Evolutionary conservation across 53 echinoderm and acorn worm species (phyloP).

Genomic region (Actinopyga echinites): DNA sequence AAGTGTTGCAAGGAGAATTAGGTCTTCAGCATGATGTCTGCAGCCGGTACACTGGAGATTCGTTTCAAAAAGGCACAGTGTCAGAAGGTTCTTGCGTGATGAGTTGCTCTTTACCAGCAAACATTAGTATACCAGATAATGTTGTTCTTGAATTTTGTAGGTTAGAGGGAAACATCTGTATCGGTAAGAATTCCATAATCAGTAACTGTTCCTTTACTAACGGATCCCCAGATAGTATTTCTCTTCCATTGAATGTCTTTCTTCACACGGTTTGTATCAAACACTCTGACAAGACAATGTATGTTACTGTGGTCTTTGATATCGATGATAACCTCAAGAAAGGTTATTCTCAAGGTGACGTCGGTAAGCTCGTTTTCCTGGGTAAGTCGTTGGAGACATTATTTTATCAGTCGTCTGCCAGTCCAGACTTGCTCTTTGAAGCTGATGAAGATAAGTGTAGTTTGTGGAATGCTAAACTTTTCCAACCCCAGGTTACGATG

Average conservation of each 20-base stretch:
- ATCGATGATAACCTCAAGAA: constrained; percentile 79
- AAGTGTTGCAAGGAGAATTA: constrained; percentile 47
- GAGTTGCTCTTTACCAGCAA: constrained; percentile 54
- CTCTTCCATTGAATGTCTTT: constrained; percentile 66
- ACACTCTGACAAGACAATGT: constrained; percentile 30
- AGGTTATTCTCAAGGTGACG: not conserved
- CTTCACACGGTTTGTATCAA: constrained; percentile 74
- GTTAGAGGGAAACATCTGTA: constrained; percentile 42
- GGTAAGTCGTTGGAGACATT: constrained; percentile 55
- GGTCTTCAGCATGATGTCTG: constrained; percentile 46
- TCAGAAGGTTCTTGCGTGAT: constrained; percentile 54
- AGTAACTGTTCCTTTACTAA: constrained; percentile 67
- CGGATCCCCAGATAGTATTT: not conserved
- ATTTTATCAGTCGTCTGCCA: constrained; percentile 38
- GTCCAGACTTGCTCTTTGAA: constrained; percentile 34
- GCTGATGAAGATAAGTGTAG: constrained; percentile 45
- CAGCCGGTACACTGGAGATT: constrained; percentile 33
- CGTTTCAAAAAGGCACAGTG: not conserved
- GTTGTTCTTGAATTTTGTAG: constrained; percentile 76
- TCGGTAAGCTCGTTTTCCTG: constrained; percentile 58
- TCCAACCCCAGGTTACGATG: constrained; percentile 62
- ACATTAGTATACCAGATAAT: constrained; percentile 42
- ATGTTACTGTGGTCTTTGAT: constrained; percentile 77
- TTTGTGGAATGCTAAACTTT: constrained; percentile 88
- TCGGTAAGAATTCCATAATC: constrained; percentile 66